These are phyloP conservation scores for Gymnopithys bicolor DNA, from an alignment of 2,797 vertebrate genomes.

Conservation along the genomic window DNA sequence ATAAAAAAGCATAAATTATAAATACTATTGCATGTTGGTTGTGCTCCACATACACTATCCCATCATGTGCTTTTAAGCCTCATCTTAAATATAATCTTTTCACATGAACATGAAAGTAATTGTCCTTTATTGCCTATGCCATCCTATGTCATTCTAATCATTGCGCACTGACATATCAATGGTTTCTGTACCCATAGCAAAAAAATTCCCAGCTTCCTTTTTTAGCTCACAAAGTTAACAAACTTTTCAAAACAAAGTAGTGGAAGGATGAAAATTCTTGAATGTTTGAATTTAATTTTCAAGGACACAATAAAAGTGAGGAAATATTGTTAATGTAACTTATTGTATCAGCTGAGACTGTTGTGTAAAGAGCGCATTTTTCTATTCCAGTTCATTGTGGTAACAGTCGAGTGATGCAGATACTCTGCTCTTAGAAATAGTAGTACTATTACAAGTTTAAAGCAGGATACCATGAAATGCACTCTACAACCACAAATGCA, in stretches of 20 bases:
- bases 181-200: rapidly evolving
- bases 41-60: background rate
- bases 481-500: slow-evolving; percentile 5
- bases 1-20: background rate
- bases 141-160: background rate
- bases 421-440: background rate
- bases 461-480: background rate
- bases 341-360: background rate
- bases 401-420: background rate
- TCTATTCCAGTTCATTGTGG: background rate
- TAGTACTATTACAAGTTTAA: background rate
- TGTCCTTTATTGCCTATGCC: background rate
- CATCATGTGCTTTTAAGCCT: background rate
- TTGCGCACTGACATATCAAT: background rate
- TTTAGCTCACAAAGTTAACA: background rate
- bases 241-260: background rate
- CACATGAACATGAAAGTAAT: rapidly evolving
- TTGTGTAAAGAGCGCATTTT: background rate
- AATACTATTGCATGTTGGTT: background rate
- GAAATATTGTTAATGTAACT: background rate
- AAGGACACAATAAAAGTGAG: background rate
- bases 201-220: background rate
- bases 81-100: background rate
- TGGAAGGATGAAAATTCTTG: background rate
- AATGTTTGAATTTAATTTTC: slow-evolving; percentile 3